phyloP scores from a whole-genome alignment of 2,888 invertebrate genomes.

The Belgica antarctica region DNA sequence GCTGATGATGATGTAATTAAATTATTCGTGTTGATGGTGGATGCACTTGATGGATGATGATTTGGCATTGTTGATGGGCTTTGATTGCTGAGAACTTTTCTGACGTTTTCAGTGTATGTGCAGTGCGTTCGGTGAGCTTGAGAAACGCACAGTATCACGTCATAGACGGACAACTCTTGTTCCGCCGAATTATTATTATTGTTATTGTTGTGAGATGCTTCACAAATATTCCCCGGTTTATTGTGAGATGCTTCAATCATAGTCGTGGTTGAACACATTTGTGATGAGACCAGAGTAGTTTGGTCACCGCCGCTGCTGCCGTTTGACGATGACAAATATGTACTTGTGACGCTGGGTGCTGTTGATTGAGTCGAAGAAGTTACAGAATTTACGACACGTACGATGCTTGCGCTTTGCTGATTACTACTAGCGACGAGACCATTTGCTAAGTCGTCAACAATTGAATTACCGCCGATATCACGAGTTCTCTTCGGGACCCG shows the following conservation, averaged over 20 bases:
- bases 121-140: constrained; percentile 86
- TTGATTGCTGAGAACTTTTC: constrained; percentile 65
- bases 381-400: constrained; percentile 54
- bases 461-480: constrained; percentile 62
- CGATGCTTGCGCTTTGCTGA: constrained; percentile 44
- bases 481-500: constrained; percentile 91
- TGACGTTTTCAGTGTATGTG: constrained; percentile 82
- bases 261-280: constrained; percentile 43
- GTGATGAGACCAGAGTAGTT: constrained; percentile 38
- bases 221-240: too few species aligned
- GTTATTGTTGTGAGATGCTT: constrained; percentile 46
- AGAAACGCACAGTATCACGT: constrained; percentile 74
- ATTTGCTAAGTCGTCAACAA: constrained; percentile 47
- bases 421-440: constrained; percentile 46
- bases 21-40: constrained; percentile 34
- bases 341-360: constrained; percentile 53
- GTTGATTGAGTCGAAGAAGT: constrained; percentile 49
- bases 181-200: constrained; percentile 46
- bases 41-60: constrained; percentile 46
- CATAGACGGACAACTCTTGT: constrained; percentile 67
- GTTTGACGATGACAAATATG: constrained; percentile 47
- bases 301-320: constrained; percentile 32
- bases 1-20: constrained; percentile 40
- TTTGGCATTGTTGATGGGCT: constrained; percentile 66
- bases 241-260: constrained; percentile 47